Percentiles rank a stretch among this genome's conserved stretches.
Conservation (phyloP, 1,140 invertebrate genomes). For the Heterodera schachtii region DNA sequence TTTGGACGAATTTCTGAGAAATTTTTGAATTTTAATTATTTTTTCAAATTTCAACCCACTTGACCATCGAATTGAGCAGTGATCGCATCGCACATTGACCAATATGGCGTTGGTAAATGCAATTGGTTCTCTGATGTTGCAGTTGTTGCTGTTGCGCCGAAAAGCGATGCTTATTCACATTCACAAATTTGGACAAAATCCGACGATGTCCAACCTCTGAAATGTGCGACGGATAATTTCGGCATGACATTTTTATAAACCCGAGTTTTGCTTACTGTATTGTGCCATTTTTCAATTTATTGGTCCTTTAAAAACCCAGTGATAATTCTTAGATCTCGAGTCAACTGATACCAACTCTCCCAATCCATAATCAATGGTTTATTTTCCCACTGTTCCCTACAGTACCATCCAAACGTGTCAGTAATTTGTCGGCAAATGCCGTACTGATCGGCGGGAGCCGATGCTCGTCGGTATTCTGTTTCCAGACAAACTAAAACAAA, state of each 20-base stretch:
- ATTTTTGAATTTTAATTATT: not conserved
- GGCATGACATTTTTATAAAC: no score
- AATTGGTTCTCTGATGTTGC: not conserved
- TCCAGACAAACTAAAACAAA: conserved; percentile 22
- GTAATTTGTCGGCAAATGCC: conserved; percentile 8
- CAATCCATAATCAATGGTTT: no score
- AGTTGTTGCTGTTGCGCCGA: not conserved
- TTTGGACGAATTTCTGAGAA: conserved; percentile 12
- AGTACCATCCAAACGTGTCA: conserved; percentile 14
- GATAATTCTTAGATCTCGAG: no score
- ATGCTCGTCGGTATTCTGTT: conserved; percentile 7
- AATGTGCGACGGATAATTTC: not conserved
- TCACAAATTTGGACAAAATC: conserved; percentile 35
- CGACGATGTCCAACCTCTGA: conserved; percentile 47
- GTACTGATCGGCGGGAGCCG: not conserved
- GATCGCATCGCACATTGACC: conserved; percentile 70
- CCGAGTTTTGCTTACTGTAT: no score
- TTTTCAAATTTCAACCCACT: conserved; percentile 19
- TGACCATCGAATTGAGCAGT: conserved; percentile 69
- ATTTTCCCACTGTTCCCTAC: no score
- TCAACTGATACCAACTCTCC: no score
- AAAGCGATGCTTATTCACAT: not conserved
- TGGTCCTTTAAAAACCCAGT: no score
- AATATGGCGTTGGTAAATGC: conserved; percentile 35
- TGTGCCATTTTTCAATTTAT: no score